These are phyloP conservation scores for Verasper variegatus DNA, from an alignment of 2,113 vertebrate genomes.

Conservation along the genomic window DNA sequence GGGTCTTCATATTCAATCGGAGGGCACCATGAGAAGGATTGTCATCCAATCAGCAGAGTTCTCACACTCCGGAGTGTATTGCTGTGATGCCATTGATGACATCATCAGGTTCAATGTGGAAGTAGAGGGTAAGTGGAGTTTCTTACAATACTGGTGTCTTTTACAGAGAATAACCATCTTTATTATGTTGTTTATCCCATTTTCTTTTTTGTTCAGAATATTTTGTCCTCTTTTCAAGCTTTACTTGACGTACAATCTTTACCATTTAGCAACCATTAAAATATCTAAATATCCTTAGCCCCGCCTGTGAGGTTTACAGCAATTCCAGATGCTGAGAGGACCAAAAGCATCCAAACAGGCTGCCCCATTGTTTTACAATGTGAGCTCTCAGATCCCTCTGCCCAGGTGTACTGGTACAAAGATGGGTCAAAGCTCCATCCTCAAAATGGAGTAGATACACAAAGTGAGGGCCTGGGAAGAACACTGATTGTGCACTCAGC, in stretches of 20 bases:
- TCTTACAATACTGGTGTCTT: slow-evolving; percentile 21
- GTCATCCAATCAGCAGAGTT: slow-evolving; percentile 86
- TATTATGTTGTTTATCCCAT: background rate
- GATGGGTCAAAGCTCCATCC: slow-evolving; percentile 80
- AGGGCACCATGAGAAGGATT: slow-evolving; percentile 85
- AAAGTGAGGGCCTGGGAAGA: slow-evolving; percentile 68
- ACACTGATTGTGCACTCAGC: slow-evolving; percentile 76
- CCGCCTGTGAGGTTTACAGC: slow-evolving; percentile 83
- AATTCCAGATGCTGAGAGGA: slow-evolving; percentile 78
- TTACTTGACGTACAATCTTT: slow-evolving; percentile 30
- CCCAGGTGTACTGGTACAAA: slow-evolving; percentile 83
- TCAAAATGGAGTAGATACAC: slow-evolving; percentile 76
- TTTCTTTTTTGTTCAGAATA: slow-evolving; percentile 2
- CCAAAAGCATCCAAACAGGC: slow-evolving; percentile 74
- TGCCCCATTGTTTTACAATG: slow-evolving; percentile 79
- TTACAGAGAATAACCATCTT: slow-evolving; percentile 46
- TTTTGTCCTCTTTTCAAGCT: slow-evolving; percentile 14
- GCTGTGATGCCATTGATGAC: slow-evolving; percentile 86
- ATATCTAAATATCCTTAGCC: slow-evolving; percentile 79
- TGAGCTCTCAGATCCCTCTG: slow-evolving; percentile 81
- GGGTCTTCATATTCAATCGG: slow-evolving; percentile 84
- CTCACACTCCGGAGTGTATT: slow-evolving; percentile 85
- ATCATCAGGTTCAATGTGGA: slow-evolving; percentile 86
- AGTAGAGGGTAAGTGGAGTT: slow-evolving; percentile 82
- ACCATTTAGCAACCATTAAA: slow-evolving; percentile 34